Conservation (phyloP, 2,113 vertebrate species). For the Tonatia bakeri region DNA sequence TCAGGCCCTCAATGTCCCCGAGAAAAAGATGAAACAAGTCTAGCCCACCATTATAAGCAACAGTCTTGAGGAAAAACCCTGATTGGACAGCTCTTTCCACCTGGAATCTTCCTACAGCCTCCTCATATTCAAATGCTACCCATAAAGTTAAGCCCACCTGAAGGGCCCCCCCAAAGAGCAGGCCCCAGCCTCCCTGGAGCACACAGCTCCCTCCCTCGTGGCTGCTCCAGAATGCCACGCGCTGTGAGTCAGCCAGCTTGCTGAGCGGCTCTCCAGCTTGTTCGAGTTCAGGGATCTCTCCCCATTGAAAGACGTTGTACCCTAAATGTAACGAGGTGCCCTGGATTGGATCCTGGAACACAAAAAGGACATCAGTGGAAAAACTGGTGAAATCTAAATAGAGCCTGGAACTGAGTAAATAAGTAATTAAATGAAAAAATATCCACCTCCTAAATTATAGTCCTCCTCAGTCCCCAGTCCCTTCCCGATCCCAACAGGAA, state of each 20-base stretch:
- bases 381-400: slow-evolving; percentile 17
- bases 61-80: not conserved
- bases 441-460: too few species aligned
- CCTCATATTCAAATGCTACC: not conserved
- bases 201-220: not conserved
- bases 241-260: too few species aligned
- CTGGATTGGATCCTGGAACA: not conserved
- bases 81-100: not conserved
- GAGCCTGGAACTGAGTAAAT: slow-evolving; percentile 5
- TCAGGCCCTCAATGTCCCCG: not conserved
- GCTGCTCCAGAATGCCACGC: not conserved
- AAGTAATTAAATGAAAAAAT: not conserved
- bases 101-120: not conserved
- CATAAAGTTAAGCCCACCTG: not conserved
- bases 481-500: not conserved
- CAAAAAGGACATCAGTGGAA: not conserved
- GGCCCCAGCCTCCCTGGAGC: not conserved
- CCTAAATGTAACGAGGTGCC: not conserved
- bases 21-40: not conserved
- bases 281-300: not conserved
- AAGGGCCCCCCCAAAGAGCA: not conserved
- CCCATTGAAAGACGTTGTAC: not conserved
- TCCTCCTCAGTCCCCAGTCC: not conserved
- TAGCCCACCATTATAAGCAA: not conserved
- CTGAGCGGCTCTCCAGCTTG: not conserved